phyloP scores from a whole-genome alignment of 2,888 invertebrate species.

The Achlya flavicornis region DNA sequence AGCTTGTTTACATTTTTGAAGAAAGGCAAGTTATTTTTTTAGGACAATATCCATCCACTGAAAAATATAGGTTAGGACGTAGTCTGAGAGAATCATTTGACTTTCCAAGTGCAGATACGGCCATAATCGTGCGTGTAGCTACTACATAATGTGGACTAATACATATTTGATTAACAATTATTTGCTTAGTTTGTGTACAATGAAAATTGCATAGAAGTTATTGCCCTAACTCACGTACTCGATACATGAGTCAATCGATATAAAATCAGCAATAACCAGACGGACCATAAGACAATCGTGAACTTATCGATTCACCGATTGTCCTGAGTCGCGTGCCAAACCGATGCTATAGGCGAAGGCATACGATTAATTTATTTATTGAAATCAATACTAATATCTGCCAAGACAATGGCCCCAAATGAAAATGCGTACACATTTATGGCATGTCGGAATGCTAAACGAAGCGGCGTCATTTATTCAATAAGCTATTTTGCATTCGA shows the following conservation, averaged over 20 bases:
- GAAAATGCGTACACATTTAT: conserved; percentile 80
- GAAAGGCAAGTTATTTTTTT: no score
- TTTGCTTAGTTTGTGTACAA: conserved; percentile 66
- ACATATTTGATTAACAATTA: conserved; percentile 28
- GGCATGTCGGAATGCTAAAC: conserved; percentile 81
- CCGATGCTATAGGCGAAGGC: conserved; percentile 74
- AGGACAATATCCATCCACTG: no score
- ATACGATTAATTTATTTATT: conserved; percentile 83
- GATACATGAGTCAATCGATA: conserved; percentile 68
- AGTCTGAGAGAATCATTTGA: background rate
- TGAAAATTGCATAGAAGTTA: conserved; percentile 75
- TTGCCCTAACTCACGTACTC: conserved; percentile 72
- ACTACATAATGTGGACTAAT: background rate
- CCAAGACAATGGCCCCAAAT: conserved; percentile 81
- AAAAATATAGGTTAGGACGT: no score
- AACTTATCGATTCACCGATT: conserved; percentile 75
- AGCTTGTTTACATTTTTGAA: no score
- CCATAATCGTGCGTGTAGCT: background rate
- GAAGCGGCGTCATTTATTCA: conserved; percentile 80
- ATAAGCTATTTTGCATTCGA: conserved; percentile 82
- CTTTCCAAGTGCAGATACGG: background rate
- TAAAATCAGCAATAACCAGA: conserved; percentile 49
- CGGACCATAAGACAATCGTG: conserved; percentile 61
- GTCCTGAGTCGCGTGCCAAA: conserved; percentile 80
- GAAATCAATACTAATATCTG: conserved; percentile 83